A percentile compares a stretch with the other conserved stretches of the same genome.
phyloP scores from a whole-genome alignment of 2,113 vertebrate genomes.

The Albula goreensis region DNA sequence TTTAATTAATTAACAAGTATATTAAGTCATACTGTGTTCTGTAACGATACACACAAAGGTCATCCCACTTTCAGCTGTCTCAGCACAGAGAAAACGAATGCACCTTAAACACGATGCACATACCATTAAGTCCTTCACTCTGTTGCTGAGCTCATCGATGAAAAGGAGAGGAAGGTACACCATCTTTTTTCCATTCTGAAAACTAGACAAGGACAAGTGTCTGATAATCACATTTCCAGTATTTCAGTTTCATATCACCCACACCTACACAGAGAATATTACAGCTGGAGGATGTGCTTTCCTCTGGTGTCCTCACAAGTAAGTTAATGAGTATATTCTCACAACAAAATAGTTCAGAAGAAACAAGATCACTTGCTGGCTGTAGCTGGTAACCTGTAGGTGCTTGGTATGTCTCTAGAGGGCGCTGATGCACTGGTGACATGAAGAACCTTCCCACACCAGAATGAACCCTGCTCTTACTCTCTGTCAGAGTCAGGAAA shows the following conservation, averaged over 20 bases:
- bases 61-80: background rate
- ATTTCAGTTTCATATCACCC: background rate
- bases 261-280: background rate
- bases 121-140: conserved; percentile 94
- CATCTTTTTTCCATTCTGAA: conserved; percentile 87
- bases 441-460: background rate
- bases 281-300: background rate
- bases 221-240: background rate
- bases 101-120: conserved; percentile 40
- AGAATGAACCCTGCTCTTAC: background rate
- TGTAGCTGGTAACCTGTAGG: background rate
- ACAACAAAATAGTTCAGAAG: background rate
- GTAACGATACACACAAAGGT: too few relatives aligned
- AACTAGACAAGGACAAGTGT: conserved; percentile 61
- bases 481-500: background rate
- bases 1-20: too few relatives aligned
- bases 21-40: too few relatives aligned
- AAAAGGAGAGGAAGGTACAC: conserved; percentile 97
- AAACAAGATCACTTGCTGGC: background rate
- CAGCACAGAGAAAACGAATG: background rate
- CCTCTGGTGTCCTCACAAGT: background rate
- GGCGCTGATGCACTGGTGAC: background rate
- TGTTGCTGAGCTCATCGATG: conserved; percentile 95
- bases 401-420: background rate
- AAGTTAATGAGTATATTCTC: background rate